Conservation (phyloP, 2,888 invertebrate species). For the Piscicola geometra region DNA sequence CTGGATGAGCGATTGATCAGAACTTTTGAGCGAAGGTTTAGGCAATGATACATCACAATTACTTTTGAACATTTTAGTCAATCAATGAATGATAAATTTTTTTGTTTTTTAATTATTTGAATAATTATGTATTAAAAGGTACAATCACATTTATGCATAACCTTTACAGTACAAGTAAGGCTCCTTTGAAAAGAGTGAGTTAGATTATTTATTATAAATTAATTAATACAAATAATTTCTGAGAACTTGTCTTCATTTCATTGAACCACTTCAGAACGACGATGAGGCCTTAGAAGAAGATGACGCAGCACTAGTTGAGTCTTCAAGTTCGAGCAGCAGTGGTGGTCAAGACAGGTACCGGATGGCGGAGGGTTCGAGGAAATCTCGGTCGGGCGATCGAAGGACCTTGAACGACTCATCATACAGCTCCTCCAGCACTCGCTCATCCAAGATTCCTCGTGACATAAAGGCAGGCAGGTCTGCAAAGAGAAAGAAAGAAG, state of each 20-base stretch:
- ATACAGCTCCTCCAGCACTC: background rate
- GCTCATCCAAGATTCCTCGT: background rate
- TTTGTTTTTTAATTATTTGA: background rate
- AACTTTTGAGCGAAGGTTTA: background rate
- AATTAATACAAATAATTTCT: background rate
- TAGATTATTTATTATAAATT: background rate
- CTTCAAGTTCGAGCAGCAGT: background rate
- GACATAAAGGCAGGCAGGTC: background rate
- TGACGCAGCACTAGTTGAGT: background rate
- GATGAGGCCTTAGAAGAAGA: background rate
- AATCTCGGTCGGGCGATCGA: background rate
- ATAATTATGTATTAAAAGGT: no score
- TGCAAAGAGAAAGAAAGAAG: background rate
- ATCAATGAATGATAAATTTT: background rate
- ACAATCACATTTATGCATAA: no score
- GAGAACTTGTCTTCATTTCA: no score
- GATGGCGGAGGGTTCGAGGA: background rate
- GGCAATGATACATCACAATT: background rate
- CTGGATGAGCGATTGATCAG: background rate
- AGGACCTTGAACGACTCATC: background rate
- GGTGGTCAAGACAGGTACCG: background rate
- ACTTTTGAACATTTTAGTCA: background rate
- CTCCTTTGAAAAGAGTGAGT: background rate
- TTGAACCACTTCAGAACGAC: background rate
- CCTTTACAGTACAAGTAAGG: background rate